Base-by-base conservation (phyloP, 2,113 vertebrate species). In the Aegithalos caudatus region DNA sequence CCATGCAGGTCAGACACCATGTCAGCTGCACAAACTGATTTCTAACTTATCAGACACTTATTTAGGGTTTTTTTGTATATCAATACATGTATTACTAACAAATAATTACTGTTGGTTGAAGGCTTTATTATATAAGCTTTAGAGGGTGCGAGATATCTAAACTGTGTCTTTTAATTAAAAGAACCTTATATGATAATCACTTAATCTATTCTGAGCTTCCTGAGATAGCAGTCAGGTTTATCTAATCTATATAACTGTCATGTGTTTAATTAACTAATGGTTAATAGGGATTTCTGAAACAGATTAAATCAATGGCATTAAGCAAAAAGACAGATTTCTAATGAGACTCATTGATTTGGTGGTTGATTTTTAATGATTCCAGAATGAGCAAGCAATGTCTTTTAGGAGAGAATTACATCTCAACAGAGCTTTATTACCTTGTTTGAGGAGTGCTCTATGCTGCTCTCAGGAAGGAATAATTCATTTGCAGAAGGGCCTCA, bases 201-300 rank as follows among this genome's bases (percentile, higher is more conserved):
- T 90, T 93, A 93, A 95, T 96, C 71, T 96, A 74, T 96, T 93
- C 69, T 92, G 60, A 92, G 70, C 27, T 85, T 86, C 69, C 67
- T 31, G 19, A 90, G 66, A 65, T 27, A 92, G 58, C 91, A 91
- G 40, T 57, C 69, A 95, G 78, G 69, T 91, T 98, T 97, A 92
- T 87, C 70, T 94, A 94, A 97, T 97, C 86, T 60, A 92, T 97
- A 91, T 57, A 96, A 90, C 65, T 97, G 74, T 94, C 78, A 22
- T 66, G 48, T 56, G 42, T 95, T 97, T 97, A 96, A 92, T 94
- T 95, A 86, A 97, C 94, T 96, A 96, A 96, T 94, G 74, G 73
- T 92, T 97, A 97, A 94, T 95, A 94, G 94, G 83, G 79, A 93
- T 92, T 97, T 96, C 67, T 94, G 92, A 88, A 98, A 71, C 86